phyloP scores from a whole-genome alignment of 2,888 invertebrate genomes.

The Elegia similella region DNA sequence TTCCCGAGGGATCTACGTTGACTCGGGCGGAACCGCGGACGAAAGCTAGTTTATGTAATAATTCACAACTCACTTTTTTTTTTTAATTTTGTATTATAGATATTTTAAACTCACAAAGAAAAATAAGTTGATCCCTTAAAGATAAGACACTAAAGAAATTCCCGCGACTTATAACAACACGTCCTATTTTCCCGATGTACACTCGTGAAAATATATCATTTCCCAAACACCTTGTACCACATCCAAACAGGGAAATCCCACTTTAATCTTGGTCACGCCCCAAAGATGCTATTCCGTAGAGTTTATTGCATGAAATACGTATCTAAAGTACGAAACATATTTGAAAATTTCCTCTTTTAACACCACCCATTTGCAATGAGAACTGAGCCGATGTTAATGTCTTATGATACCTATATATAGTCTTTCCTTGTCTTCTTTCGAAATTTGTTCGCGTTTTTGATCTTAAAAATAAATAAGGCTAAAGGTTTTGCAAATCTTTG shows the following conservation, averaged over 20 bases:
- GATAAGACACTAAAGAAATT: too few species aligned
- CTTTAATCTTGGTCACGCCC: conserved; percentile 30
- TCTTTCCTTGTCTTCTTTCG: background rate
- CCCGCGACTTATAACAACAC: too few species aligned
- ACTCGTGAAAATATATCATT: background rate
- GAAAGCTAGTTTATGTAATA: too few species aligned
- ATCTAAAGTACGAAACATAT: conserved; percentile 51
- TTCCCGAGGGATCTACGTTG: too few species aligned
- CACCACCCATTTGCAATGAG: conserved; percentile 40
- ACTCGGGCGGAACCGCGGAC: too few species aligned
- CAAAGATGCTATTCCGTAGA: conserved; percentile 49
- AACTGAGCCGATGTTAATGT: conserved; percentile 43
- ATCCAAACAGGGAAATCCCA: conserved; percentile 28
- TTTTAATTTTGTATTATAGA: too few species aligned
- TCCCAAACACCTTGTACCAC: conserved; percentile 25
- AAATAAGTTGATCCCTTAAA: too few species aligned
- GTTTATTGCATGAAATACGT: conserved; percentile 61
- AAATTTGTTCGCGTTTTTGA: background rate
- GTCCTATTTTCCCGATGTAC: too few species aligned
- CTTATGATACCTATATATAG: conserved; percentile 6
- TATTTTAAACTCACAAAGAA: too few species aligned
- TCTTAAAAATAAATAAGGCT: too few species aligned
- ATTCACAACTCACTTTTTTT: too few species aligned
- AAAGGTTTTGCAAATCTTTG: too few species aligned
- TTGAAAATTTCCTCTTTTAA: conserved; percentile 50